Conservation (phyloP, 2,797 vertebrate genomes). For the Hafferia zeledoni region DNA sequence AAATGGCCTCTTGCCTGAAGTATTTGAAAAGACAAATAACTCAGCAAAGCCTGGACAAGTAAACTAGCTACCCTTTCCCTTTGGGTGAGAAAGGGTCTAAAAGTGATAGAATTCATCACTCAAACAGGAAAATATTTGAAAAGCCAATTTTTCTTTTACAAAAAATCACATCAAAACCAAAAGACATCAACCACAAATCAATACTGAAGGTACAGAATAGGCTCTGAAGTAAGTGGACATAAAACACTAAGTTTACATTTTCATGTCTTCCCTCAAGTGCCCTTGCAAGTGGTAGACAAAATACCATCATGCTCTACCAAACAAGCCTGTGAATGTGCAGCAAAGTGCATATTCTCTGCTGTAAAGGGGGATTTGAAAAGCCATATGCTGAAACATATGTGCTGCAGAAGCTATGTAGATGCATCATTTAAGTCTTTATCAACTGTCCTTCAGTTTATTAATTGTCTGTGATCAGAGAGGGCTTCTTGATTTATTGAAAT, state of each 20-base stretch:
- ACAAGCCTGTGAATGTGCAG: not conserved
- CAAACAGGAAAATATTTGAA: not conserved
- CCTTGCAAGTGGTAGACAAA: not conserved
- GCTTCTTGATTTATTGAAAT: not conserved
- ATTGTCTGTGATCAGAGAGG: not conserved
- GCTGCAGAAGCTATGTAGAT: slow-evolving; percentile 7
- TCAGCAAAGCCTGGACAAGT: not conserved
- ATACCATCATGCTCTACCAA: not conserved
- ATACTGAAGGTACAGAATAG: not conserved
- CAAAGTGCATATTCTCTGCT: not conserved
- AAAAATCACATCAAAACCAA: not conserved
- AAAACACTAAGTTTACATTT: not conserved
- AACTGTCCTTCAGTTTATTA: not conserved
- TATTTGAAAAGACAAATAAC: not conserved
- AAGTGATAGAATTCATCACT: not conserved
- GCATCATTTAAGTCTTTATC: slow-evolving; percentile 3
- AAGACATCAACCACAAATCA: not conserved
- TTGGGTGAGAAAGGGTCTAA: not conserved
- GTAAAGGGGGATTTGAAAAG: not conserved
- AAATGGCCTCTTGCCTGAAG: not conserved
- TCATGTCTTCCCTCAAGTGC: not conserved
- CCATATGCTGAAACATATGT: slow-evolving; percentile 32
- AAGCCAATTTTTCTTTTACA: not conserved
- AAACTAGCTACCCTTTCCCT: not conserved
- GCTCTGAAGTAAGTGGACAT: not conserved